phyloP scores from a whole-genome alignment of 2,888 invertebrate genomes.

The Drosophila affinis region DNA sequence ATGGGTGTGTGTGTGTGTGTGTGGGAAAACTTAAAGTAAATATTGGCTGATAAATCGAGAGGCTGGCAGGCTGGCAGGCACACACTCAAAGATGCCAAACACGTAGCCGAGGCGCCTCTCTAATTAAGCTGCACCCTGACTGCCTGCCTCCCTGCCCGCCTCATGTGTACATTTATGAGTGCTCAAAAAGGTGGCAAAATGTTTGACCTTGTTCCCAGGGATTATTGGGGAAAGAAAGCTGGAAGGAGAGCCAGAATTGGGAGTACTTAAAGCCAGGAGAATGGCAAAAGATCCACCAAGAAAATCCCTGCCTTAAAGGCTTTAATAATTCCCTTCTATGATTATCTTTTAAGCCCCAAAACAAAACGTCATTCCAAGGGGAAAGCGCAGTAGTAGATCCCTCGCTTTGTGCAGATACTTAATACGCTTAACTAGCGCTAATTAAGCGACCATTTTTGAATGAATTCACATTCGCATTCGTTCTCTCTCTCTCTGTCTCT shows the following conservation, averaged over 20 bases:
- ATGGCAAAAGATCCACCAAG: too few relatives aligned
- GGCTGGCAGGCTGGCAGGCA: not conserved
- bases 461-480: not conserved
- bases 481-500: not conserved
- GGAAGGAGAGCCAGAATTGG: too few relatives aligned
- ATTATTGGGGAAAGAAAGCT: not conserved
- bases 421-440: conserved; percentile 23
- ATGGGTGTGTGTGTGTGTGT: conserved; percentile 27
- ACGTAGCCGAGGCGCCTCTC: conserved; percentile 53
- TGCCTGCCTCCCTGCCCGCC: too few relatives aligned
- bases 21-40: conserved; percentile 56
- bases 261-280: too few relatives aligned
- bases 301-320: too few relatives aligned
- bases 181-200: not conserved
- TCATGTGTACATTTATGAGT: conserved; percentile 45
- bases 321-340: too few relatives aligned
- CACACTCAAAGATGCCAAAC: conserved; percentile 49
- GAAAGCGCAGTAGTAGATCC: too few relatives aligned
- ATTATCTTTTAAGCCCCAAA: too few relatives aligned
- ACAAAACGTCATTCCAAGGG: too few relatives aligned
- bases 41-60: conserved; percentile 53
- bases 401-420: not conserved
- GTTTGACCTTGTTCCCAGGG: conserved; percentile 18
- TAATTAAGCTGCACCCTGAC: conserved; percentile 55
- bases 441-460: not conserved